These are phyloP conservation scores for Tetragonula clypearis DNA, from an alignment of 1,140 invertebrate genomes.

Conservation along the genomic window DNA sequence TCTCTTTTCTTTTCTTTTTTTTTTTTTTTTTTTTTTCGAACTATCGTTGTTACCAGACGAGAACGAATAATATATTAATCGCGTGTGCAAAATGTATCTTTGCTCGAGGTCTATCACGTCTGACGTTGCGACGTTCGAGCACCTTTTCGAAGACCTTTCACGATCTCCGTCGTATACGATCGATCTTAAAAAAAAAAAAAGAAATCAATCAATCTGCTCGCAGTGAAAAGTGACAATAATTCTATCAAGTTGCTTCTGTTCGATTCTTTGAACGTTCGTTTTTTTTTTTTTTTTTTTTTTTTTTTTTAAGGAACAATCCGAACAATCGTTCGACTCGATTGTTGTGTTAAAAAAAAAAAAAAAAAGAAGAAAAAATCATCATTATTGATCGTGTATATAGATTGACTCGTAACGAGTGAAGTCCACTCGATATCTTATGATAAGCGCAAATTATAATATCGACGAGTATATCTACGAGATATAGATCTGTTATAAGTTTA, in stretches of 20 bases:
- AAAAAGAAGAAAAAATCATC: neutral
- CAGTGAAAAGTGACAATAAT: neutral
- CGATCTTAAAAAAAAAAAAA: neutral
- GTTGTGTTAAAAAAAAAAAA: neutral
- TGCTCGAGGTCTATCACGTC: neutral
- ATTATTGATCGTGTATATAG: neutral
- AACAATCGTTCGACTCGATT: neutral
- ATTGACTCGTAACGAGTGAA: neutral
- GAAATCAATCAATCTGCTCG: neutral
- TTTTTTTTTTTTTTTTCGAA: neutral
- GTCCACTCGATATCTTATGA: neutral
- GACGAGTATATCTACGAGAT: neutral
- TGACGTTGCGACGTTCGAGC: neutral
- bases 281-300: no score
- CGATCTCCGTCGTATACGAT: neutral
- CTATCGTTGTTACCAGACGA: neutral
- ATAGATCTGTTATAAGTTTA: neutral
- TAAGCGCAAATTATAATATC: no score
- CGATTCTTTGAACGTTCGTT: neutral
- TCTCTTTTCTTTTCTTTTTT: neutral
- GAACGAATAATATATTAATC: constrained; percentile 19
- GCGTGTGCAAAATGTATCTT: neutral
- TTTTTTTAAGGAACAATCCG: no score
- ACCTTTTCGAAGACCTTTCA: neutral
- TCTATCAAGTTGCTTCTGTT: neutral